Conservation (phyloP, 30 jellyfish, hydroid and myxozoan genomes). For the Pseudorhiza aurosa region DNA sequence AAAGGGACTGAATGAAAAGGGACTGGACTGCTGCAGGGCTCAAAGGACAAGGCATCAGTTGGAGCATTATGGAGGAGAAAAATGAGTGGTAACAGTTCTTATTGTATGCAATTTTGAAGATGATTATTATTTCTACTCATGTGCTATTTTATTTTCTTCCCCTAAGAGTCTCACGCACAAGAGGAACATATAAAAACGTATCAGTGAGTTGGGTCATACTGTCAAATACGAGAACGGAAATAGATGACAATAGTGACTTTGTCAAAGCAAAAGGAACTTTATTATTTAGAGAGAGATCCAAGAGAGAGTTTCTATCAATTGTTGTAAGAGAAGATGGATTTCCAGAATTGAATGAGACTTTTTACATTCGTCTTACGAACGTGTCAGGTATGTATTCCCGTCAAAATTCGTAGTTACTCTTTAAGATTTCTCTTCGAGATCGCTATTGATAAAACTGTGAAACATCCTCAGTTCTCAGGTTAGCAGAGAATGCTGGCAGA, state of each 20-base stretch:
- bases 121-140: too few species aligned
- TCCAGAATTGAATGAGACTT: constrained; percentile 85
- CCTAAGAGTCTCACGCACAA: constrained; percentile 61
- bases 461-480: too few species aligned
- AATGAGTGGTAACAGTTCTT: too few species aligned
- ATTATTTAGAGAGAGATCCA: constrained; percentile 51
- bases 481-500: too few species aligned
- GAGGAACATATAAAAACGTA: constrained; percentile 75
- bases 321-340: constrained; percentile 56
- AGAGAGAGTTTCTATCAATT: constrained; percentile 7
- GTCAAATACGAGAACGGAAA: constrained; percentile 7
- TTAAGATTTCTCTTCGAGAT: too few species aligned
- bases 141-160: not conserved
- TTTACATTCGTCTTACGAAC: constrained; percentile 50
- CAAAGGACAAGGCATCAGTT: too few species aligned
- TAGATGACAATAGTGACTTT: constrained; percentile 32
- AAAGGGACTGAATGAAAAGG: too few species aligned
- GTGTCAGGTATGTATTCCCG: constrained; percentile 58
- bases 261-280: constrained; percentile 49
- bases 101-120: too few species aligned
- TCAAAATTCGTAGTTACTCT: not conserved
- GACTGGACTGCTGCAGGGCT: too few species aligned
- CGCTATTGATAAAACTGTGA: too few species aligned
- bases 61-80: too few species aligned
- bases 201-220: constrained; percentile 70